A percentile compares a stretch with the other conserved stretches of the same genome.
Conservation (phyloP, 2,113 vertebrate genomes). For the Lota lota region DNA sequence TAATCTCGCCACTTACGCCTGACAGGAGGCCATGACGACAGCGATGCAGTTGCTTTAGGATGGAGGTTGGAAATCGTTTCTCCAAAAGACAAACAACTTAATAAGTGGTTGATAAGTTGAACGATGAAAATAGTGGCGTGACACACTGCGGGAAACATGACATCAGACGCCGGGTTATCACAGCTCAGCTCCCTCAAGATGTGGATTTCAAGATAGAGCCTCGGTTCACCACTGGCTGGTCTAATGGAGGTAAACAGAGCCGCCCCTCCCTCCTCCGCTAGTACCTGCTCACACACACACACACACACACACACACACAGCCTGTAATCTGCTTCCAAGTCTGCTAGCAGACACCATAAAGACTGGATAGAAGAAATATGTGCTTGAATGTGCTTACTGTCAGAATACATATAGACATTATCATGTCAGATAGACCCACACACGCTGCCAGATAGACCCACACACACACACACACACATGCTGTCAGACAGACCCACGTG, state of each 20-base stretch:
- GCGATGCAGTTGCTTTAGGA: neutral
- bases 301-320: neutral
- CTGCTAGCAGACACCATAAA: constrained; percentile 19
- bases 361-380: constrained; percentile 17
- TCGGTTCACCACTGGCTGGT: constrained; percentile 3
- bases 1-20: neutral
- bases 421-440: constrained; percentile 12
- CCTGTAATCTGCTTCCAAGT: constrained; percentile 35
- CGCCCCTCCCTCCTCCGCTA: neutral
- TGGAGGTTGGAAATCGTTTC: neutral
- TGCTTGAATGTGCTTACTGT: neutral
- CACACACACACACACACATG: constrained; percentile 13
- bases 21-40: neutral
- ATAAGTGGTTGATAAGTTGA: neutral
- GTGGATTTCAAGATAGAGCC: neutral
- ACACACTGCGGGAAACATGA: neutral
- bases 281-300: constrained; percentile 3
- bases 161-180: neutral
- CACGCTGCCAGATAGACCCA: constrained; percentile 17
- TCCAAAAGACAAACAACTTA: neutral
- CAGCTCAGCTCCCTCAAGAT: neutral
- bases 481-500: neutral
- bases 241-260: constrained; percentile 5
- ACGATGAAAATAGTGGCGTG: neutral
- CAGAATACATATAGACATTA: neutral